phyloP scores from a whole-genome alignment of 2,888 invertebrate genomes.

The Cyclophora punctaria region DNA sequence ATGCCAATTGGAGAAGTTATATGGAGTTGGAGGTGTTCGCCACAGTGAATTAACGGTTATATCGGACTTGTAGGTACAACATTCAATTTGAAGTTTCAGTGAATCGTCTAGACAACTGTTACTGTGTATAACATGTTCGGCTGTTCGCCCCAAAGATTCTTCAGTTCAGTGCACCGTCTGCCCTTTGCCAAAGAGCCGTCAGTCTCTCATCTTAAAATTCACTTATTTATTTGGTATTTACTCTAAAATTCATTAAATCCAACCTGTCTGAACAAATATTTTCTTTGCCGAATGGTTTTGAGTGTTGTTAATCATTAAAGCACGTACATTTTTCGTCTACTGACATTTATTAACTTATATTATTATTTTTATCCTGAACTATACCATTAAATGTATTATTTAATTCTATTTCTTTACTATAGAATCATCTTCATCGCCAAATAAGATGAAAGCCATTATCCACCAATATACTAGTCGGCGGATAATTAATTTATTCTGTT shows the following conservation, averaged over 20 bases:
- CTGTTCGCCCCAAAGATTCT: slow-evolving; percentile 32
- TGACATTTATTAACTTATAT: too few species aligned
- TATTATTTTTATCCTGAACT: too few species aligned
- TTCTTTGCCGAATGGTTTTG: not conserved
- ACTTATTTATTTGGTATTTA: slow-evolving; percentile 21
- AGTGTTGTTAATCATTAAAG: too few species aligned
- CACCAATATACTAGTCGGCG: too few species aligned
- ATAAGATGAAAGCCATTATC: not conserved
- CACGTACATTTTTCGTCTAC: too few species aligned
- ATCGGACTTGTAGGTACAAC: slow-evolving; percentile 7
- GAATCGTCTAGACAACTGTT: slow-evolving; percentile 36
- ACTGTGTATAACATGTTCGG: slow-evolving; percentile 20
- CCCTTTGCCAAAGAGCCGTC: slow-evolving; percentile 30
- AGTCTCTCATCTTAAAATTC: slow-evolving; percentile 22
- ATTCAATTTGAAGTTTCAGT: slow-evolving; percentile 22
- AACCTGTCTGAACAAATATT: slow-evolving; percentile 1
- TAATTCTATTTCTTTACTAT: too few species aligned
- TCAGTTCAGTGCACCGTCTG: slow-evolving; percentile 46
- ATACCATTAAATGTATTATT: too few species aligned
- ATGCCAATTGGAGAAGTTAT: not conserved
- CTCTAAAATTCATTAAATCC: slow-evolving; percentile 11
- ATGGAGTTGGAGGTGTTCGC: slow-evolving; percentile 6
- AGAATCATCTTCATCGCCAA: too few species aligned
- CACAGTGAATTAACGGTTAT: slow-evolving; percentile 9
- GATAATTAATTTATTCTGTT: too few species aligned